Conservation (phyloP, 2,797 vertebrate genomes). For the Synaphobranchus kaupii region DNA sequence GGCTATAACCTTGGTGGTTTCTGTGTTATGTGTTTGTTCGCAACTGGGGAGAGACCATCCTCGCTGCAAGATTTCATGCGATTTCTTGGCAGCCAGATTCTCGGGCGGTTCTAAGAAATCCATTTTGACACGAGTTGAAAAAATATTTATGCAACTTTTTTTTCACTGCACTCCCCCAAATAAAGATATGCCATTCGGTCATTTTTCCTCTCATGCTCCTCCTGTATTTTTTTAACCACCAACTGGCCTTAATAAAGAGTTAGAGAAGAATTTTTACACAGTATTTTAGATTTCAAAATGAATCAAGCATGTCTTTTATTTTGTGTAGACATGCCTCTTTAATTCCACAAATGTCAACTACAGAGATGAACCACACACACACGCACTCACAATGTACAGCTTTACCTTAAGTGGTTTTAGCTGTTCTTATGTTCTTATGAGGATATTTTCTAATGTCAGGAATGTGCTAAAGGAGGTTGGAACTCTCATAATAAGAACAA, state of each 20-base stretch:
- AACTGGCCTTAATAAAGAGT: neutral
- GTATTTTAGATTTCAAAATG: constrained; percentile 5
- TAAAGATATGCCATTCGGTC: constrained; percentile 30
- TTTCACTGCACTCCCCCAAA: neutral
- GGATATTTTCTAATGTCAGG: neutral
- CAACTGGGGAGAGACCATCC: constrained; percentile 23
- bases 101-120: constrained; percentile 45
- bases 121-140: constrained; percentile 39
- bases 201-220: constrained; percentile 26
- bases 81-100: constrained; percentile 44
- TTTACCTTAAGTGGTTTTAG: neutral
- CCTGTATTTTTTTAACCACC: constrained; percentile 12
- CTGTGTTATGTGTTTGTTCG: neutral
- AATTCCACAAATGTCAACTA: constrained; percentile 26
- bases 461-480: neutral
- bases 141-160: constrained; percentile 12
- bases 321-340: constrained; percentile 33
- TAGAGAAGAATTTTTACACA: neutral
- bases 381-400: neutral
- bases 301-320: constrained; percentile 17
- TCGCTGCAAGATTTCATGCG: constrained; percentile 37
- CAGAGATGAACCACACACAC: constrained; percentile 12
- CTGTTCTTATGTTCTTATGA: neutral
- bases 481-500: neutral
- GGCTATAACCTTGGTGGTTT: neutral